Conservation (phyloP, 2,797 vertebrate genomes). For the Parambassis ranga region DNA sequence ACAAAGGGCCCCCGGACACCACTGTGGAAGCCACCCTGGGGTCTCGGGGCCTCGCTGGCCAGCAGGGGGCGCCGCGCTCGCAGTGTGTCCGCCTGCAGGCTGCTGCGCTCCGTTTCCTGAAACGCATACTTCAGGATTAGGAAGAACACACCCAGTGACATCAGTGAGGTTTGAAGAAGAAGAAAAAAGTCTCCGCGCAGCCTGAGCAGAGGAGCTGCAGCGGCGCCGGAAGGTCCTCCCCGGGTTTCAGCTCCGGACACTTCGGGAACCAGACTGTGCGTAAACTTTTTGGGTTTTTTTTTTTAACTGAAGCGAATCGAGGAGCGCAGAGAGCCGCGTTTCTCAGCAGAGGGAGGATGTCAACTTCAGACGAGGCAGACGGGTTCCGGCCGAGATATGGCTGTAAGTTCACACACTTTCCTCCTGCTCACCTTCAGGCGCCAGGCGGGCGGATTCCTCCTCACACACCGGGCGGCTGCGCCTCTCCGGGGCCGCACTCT, state of each 20-base stretch:
- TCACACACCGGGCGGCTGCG: too few relatives aligned
- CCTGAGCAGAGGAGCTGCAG: constrained; percentile 55
- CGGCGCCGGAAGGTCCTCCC: constrained; percentile 67
- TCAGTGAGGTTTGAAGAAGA: constrained; percentile 73
- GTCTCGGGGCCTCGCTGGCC: background rate
- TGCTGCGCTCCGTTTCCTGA: constrained; percentile 73
- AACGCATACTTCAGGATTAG: constrained; percentile 80
- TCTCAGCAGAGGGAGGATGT: constrained; percentile 75
- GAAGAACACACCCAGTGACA: constrained; percentile 84
- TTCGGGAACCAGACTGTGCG: constrained; percentile 9
- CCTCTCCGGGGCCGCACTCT: background rate
- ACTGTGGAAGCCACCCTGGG: background rate
- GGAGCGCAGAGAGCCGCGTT: constrained; percentile 46
- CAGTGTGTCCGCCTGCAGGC: background rate
- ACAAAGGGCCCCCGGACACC: background rate
- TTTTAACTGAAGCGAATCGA: background rate
- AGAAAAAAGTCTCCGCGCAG: constrained; percentile 55
- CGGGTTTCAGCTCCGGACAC: constrained; percentile 13
- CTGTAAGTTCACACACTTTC: constrained; percentile 77
- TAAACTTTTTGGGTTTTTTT: constrained; percentile 5
- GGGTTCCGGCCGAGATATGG: constrained; percentile 85
- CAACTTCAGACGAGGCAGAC: constrained; percentile 84
- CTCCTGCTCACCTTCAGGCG: constrained; percentile 39
- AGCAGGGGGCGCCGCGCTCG: constrained; percentile 67
- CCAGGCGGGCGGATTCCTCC: background rate